Evolutionary conservation across 2,113 vertebrate species (phyloP), one percentile per base, ranked within the genome.

Genomic region (Microcebus lehilahytsara): DNA sequence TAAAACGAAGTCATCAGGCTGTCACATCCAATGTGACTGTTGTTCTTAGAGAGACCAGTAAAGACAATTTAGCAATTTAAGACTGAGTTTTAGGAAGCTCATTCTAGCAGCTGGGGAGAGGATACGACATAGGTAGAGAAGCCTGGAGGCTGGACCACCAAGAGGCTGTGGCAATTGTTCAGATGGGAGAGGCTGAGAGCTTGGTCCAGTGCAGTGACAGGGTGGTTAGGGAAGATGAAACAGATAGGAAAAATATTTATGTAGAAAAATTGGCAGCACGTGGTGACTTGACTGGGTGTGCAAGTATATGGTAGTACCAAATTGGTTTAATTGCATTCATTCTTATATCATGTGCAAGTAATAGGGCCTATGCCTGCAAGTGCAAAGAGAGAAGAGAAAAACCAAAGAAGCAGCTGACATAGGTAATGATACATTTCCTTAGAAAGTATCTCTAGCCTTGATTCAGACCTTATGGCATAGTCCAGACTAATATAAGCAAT

Each of bases 161-260:
- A 71, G n/a, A 60, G 34, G 3, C 12, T 64, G 3, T 51, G 71
- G 34, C 5, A 67, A 12, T 1, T 49, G 23, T 89, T 90, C 46
- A 58, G 72, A 56, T 6, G 30, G 53, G 85, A 67, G 25, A 72
- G 56, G 32, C 37, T 46, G 77, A 86, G 53, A 62, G 34, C 34
- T 86, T 51, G 60, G 67, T 34, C 51, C 30, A 37, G 2, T 3
- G 19, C 14, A 77, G 69, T 19, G 56, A 11, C 46, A 87, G 32
- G 32, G 13, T 27, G 10, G 9, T 75, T 84, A 66, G 34, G 56
- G 23, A 71, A 67, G 40, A 83, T 85, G 72, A 75, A 84, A 83
- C 17, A 90, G 78, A 86, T 64, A 67, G 32, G 71, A 77, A 93
- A 96, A 78, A 49, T 71, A 93, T 91, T 85, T 85, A 62, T 20